Base-by-base conservation (phyloP, 2,888 invertebrate genomes). In the Thalpophila matura region DNA sequence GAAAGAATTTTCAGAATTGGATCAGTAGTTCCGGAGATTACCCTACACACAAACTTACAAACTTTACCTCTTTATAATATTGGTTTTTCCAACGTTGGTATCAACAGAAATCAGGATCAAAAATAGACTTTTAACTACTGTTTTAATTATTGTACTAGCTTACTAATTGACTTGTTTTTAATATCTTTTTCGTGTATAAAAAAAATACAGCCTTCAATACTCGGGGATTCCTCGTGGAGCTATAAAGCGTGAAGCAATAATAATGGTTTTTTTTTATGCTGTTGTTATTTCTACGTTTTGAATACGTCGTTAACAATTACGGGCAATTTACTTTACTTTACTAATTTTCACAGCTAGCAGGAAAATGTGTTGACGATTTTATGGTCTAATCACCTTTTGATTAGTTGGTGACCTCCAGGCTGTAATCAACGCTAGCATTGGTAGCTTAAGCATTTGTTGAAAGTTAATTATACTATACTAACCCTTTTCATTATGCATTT, bases 221-320 rank as follows among this genome's bases (percentile, higher is more conserved):
- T n/a, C 38, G 29, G 40, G 24, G 42, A 70, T 49, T 45, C 43
- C 37, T 29, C 35, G 43, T 26, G 12, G 7, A 47, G 2, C 27
- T 20, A 43, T 47, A 26, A 54, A 50, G 38, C 72, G 50, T 56
- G 45, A 67, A 67, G 56, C 18, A 43, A 7, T 70, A 49, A 61
- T 14, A 10, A 4, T 24, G 67, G 16, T 14, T 50, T 35, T 47
- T 47, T 50, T 43, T 29, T 29, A 10, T 14, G 22, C 10, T 26
- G 20, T 26, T 42, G 7, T 35, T 29, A 14, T 37, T 55, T 51
- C 10, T 31, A 2, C 10, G 10, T 50, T 54, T 37, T 59, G 22
- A 58, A 50, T 37, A 46, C 14, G 4, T 5, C 1, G 27, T n/a
- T 12, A 1, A 31, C 18, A 18, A 40, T 40, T 20, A 49, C 26